phyloP scores from a whole-genome alignment of 2,888 invertebrate species.

The Coleophora deauratella region DNA sequence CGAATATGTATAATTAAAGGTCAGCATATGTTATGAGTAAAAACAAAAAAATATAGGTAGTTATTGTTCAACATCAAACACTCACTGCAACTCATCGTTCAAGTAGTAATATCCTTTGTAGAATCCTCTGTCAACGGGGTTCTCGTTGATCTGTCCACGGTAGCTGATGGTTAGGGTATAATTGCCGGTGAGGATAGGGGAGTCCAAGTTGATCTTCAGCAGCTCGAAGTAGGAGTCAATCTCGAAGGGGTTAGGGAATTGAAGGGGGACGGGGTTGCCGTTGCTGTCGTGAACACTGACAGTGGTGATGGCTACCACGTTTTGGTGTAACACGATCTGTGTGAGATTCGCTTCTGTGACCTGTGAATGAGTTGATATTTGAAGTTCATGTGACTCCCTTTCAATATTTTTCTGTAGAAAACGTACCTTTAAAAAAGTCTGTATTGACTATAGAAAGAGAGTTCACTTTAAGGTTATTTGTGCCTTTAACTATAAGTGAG shows the following conservation, averaged over 20 bases:
- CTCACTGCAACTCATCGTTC: slow-evolving; percentile 36
- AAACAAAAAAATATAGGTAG: too few relatives aligned
- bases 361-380: slow-evolving; percentile 23
- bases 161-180: slow-evolving; percentile 46
- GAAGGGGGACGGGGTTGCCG: slow-evolving; percentile 29
- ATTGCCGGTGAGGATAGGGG: slow-evolving; percentile 31
- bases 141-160: slow-evolving; percentile 45
- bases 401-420: too few relatives aligned
- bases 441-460: too few relatives aligned
- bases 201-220: slow-evolving; percentile 41
- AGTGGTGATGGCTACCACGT: slow-evolving; percentile 38
- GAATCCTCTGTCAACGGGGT: slow-evolving; percentile 57
- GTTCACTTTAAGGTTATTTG: too few relatives aligned
- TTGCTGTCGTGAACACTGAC: slow-evolving; percentile 30
- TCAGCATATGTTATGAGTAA: too few relatives aligned
- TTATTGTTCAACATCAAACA: slow-evolving; percentile 1
- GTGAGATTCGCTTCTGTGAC: slow-evolving; percentile 34
- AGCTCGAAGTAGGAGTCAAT: slow-evolving; percentile 48
- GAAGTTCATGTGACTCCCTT: neutral
- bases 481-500: too few relatives aligned
- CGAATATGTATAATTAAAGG: too few relatives aligned
- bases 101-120: slow-evolving; percentile 57
- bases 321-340: slow-evolving; percentile 58
- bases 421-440: too few relatives aligned
- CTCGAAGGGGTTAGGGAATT: slow-evolving; percentile 32